These are phyloP conservation scores for Pseudopipra pipra DNA, from an alignment of 2,113 vertebrate genomes.

Conservation along the genomic window DNA sequence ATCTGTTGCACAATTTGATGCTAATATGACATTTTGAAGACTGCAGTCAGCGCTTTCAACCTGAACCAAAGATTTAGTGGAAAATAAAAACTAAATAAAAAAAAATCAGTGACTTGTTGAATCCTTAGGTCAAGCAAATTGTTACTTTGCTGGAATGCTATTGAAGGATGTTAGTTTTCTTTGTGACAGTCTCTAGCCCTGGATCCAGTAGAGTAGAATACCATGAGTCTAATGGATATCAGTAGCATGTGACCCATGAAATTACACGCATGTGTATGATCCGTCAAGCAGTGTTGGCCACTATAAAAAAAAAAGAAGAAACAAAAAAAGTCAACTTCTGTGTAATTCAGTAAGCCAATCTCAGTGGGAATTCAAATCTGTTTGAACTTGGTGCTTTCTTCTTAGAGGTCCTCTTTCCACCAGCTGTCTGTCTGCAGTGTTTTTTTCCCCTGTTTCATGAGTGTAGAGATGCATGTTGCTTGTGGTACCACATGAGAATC, in stretches of 20 bases:
- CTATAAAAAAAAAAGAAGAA: not conserved
- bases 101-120: slow-evolving; percentile 27
- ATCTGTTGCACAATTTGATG: not conserved
- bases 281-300: not conserved
- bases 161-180: not conserved
- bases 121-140: slow-evolving; percentile 27
- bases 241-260: not conserved
- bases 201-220: not conserved
- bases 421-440: not conserved
- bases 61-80: not conserved
- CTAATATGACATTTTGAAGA: slow-evolving; percentile 9
- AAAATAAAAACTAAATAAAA: not conserved
- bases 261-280: not conserved
- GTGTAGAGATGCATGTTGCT: fast-evolving
- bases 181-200: not conserved
- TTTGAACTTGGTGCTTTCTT: not conserved
- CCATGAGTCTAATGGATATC: not conserved
- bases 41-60: not conserved
- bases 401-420: not conserved
- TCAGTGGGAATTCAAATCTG: not conserved
- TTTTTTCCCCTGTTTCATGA: not conserved
- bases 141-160: slow-evolving; percentile 4
- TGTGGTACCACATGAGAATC: not conserved
- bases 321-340: not conserved
- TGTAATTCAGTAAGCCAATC: not conserved